Evolutionary conservation across 2,113 vertebrate species (phyloP), one percentile per base, ranked within the genome.

Genomic region (Penelope pileata): DNA sequence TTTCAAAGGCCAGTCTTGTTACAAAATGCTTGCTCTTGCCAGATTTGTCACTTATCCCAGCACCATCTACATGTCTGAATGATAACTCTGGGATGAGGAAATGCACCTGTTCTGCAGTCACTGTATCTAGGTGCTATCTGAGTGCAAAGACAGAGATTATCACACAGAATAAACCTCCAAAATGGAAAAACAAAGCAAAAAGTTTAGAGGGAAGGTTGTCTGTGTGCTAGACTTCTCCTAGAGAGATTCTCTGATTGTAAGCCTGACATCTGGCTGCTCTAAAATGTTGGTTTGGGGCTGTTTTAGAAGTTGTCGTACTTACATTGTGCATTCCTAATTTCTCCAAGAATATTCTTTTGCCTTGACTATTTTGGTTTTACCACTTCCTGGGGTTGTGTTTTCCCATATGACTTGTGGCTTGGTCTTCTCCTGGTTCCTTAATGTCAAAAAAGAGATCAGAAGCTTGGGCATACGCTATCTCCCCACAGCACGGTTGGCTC

Each of bases 361-460:
- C 70, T 70, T 74, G 79, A 83, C 64, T 94, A n/a, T 93, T 88
- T 81, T 70, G 68, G 74, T 86, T 96, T 95, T 62, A 73, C 64
- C 45, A 83, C 88, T 91, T 92, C 68, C 69, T 79, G 58, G 62
- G 68, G 50, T 88, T 74, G 56, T 80, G 81, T 89, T 96, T 90
- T 87, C 62, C 83, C 77, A 30, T 56, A 19, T 53, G 54, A 89
- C 69, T 90, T 81, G 86, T 85, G 67, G 51, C 34, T 85, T 88
- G 62, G 27, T 91, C 62, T 76, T 50, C 72, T 84, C 62, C 43
- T 88, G 7, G 26, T 60, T 88, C 82, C 32, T 67, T 48, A 86
- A 11, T 86, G 69, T 81, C 77, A 88, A 70, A 90, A 91, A 80
- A 38, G 45, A 93, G 90, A 93, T 91, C 75, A 95, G 74, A 90